Evolutionary conservation across 1,140 invertebrate genomes (phyloP).

Genomic region (Octopus bimaculoides): DNA sequence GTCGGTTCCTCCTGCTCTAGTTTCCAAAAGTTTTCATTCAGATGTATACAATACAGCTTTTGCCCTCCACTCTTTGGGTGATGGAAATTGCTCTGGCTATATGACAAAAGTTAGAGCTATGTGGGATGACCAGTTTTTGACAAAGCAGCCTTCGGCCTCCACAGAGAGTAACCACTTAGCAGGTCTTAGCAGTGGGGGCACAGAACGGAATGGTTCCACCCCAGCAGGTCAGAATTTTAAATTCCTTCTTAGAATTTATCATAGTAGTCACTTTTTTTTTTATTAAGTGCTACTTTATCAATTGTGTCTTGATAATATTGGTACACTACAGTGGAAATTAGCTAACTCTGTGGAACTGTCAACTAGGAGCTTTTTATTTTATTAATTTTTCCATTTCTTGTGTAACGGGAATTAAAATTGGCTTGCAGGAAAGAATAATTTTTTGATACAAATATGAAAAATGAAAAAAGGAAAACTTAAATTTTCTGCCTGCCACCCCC

Average conservation of each 20-base stretch:
- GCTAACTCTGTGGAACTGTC: background rate
- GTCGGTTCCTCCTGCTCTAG: conserved; percentile 24
- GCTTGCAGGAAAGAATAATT: no score
- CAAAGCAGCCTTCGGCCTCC: conserved; percentile 13
- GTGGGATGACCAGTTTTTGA: conserved; percentile 46
- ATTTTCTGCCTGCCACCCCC: background rate
- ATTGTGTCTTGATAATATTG: no score
- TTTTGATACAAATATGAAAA: no score
- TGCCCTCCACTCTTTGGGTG: conserved; percentile 47
- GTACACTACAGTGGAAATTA: no score
- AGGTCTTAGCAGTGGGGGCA: background rate
- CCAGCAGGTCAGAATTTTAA: conserved; percentile 12
- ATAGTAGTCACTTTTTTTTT: no score
- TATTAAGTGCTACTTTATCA: no score
- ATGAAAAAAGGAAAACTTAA: background rate
- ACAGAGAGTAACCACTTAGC: background rate
- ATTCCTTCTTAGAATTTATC: background rate
- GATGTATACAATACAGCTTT: conserved; percentile 53
- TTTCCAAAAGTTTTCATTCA: conserved; percentile 42
- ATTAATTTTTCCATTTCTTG: no score
- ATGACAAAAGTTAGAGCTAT: conserved; percentile 45
- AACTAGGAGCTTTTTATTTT: background rate
- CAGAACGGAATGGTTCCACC: background rate
- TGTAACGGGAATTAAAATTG: no score
- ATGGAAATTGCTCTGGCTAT: conserved; percentile 44